Conservation (phyloP, 1,140 invertebrate species). For the Steinernema feltiae region DNA sequence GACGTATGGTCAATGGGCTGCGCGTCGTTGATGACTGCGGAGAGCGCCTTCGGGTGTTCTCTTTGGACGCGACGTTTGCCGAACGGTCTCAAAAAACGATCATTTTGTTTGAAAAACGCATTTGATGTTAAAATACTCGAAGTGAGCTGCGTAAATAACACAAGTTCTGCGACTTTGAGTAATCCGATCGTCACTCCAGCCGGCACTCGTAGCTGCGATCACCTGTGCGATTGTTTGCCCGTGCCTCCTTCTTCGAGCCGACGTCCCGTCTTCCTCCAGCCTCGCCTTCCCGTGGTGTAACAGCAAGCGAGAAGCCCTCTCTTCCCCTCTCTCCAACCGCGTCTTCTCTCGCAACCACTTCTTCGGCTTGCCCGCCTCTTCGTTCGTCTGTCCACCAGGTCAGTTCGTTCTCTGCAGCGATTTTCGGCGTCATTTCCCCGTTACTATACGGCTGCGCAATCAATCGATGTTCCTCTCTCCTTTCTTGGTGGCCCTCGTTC, state of each 20-base stretch:
- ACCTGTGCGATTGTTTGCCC: background rate
- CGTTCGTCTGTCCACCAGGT: background rate
- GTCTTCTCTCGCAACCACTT: background rate
- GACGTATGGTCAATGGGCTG: too few relatives aligned
- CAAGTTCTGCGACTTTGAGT: background rate
- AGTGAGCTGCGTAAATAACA: too few relatives aligned
- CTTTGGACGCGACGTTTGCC: too few relatives aligned
- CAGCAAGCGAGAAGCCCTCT: background rate
- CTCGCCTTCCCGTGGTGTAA: background rate
- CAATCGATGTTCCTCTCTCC: background rate
- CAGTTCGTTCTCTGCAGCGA: background rate
- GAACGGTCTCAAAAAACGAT: too few relatives aligned
- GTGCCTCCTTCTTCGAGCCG: background rate
- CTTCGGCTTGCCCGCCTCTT: conserved; percentile 8
- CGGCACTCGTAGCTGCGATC: background rate
- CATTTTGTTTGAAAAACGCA: too few relatives aligned
- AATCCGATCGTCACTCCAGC: too few relatives aligned
- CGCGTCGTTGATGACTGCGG: too few relatives aligned
- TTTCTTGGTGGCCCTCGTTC: background rate
- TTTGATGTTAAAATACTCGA: too few relatives aligned
- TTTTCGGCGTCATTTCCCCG: conserved; percentile 11
- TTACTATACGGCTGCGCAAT: conserved; percentile 8
- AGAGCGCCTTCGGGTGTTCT: too few relatives aligned
- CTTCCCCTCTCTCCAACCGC: background rate
- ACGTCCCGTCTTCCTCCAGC: background rate